Conservation (phyloP, 2,888 invertebrate species). For the Boloria euphrosyne region DNA sequence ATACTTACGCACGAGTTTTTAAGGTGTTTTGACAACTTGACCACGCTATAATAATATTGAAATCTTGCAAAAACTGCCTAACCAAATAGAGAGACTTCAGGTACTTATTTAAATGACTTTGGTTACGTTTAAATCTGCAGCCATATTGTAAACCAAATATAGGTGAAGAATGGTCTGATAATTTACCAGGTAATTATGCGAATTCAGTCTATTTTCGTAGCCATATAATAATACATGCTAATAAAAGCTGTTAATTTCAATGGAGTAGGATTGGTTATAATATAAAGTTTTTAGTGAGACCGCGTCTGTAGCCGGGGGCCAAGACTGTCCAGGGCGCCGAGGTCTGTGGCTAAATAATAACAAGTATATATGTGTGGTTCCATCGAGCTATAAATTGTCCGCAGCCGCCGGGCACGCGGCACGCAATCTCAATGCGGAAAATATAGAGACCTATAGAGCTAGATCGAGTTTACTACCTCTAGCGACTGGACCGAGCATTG, state of each 20-base stretch:
- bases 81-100: conserved; percentile 53
- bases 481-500: conserved; percentile 60
- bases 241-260: conserved; percentile 11
- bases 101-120: conserved; percentile 66
- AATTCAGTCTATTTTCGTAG: conserved; percentile 40
- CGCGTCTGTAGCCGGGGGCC: conserved; percentile 68
- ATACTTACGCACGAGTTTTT: conserved; percentile 59
- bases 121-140: conserved; percentile 57
- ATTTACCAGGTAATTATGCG: conserved; percentile 38
- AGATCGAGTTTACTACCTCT: conserved; percentile 52
- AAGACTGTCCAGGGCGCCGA: conserved; percentile 55
- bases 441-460: conserved; percentile 53
- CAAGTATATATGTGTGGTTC: conserved; percentile 56
- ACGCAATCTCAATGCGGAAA: conserved; percentile 81
- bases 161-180: conserved; percentile 31
- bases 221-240: conserved; percentile 27
- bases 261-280: conserved; percentile 26
- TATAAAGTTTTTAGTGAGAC: conserved; percentile 52
- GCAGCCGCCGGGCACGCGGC: conserved; percentile 77
- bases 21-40: conserved; percentile 58
- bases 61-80: conserved; percentile 60
- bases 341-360: conserved; percentile 74
- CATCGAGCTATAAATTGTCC: conserved; percentile 76
- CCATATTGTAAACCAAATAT: conserved; percentile 38
- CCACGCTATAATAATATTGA: conserved; percentile 70